Conservation (phyloP, 2,888 invertebrate species). For the Hirtodrosophila duncani region DNA sequence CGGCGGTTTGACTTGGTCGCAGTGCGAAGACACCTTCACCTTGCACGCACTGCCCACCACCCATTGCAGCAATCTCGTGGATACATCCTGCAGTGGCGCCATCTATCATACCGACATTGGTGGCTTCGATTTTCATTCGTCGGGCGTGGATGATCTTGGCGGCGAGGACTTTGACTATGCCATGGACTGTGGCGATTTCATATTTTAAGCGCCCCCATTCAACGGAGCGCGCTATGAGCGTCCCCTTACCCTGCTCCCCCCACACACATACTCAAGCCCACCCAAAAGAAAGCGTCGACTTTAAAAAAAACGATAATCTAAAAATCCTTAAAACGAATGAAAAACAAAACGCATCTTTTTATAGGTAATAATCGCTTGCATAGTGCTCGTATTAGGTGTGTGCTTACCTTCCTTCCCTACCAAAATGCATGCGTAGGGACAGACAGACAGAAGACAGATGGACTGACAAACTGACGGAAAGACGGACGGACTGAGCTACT, state of each 20-base stretch:
- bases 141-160: slow-evolving; percentile 79
- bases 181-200: slow-evolving; percentile 86
- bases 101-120: slow-evolving; percentile 84
- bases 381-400: too few species aligned
- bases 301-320: background rate
- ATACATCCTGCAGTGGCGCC: slow-evolving; percentile 80
- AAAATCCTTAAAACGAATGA: slow-evolving; percentile 9
- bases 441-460: too few species aligned
- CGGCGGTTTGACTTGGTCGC: slow-evolving; percentile 83
- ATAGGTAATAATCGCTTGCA: too few species aligned
- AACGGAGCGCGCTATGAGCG: too few species aligned
- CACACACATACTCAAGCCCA: slow-evolving; percentile 25
- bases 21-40: slow-evolving; percentile 84
- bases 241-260: slow-evolving; percentile 15
- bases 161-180: slow-evolving; percentile 85
- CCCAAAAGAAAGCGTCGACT: too few species aligned
- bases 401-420: too few species aligned
- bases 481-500: too few species aligned
- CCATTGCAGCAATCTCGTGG: slow-evolving; percentile 82
- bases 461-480: too few species aligned
- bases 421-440: too few species aligned
- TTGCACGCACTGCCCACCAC: slow-evolving; percentile 83
- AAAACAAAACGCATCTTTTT: slow-evolving; percentile 2
- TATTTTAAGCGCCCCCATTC: slow-evolving; percentile 80
- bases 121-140: slow-evolving; percentile 80